Evolutionary conservation across 2,888 invertebrate genomes (phyloP), one percentile per base, ranked within the genome.

Genomic region (Sarcophaga carnaria): DNA sequence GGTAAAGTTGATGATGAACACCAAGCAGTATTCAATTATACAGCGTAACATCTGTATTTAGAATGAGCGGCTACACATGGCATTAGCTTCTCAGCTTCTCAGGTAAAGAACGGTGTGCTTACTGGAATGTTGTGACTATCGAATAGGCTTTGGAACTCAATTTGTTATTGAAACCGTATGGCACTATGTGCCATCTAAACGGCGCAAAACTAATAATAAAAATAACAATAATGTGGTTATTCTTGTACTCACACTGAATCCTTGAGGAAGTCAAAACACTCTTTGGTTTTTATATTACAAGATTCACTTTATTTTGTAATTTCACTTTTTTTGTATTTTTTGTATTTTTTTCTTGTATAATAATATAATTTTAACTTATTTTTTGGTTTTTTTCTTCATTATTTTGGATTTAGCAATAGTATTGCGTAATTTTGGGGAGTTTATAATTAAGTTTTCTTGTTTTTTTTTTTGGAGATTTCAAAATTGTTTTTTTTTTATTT

Each of bases 291-390:
- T 92, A 92, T 92, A 92, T 92, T 92, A 92, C 92, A 92, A 92
- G 92, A 92, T 92, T 92, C 91, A 92, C 92, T 92, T 92, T 92
- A 92, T 92, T 91, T 92, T 87, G 86, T 82, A 88, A 89, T 89
- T 88, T 88, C 78, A 86, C 86, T 87, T 86, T 86, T 70, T 67
- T 70, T 85, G 64, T 66, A 27, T 76, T 69, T 77, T 74, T 72
- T 76, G 63, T 72, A 69, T 67, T 83, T 83, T 90, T 90, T 85
- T 91, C 90, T 91, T 92, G 92, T 92, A 91, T 92, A 91, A 91
- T 92, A 91, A 92, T 92, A 92, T 92, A 92, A 90, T 90, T 91
- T 88, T 86, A 88, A 80, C 78, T 88, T 88, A 82, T 14, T 14
- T 80, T 85, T 37, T 37, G 8, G 3, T 37, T 37, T 37, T 37